Evolutionary conservation across 2,113 vertebrate genomes (phyloP).

Genomic region (Ranitomeya variabilis): DNA sequence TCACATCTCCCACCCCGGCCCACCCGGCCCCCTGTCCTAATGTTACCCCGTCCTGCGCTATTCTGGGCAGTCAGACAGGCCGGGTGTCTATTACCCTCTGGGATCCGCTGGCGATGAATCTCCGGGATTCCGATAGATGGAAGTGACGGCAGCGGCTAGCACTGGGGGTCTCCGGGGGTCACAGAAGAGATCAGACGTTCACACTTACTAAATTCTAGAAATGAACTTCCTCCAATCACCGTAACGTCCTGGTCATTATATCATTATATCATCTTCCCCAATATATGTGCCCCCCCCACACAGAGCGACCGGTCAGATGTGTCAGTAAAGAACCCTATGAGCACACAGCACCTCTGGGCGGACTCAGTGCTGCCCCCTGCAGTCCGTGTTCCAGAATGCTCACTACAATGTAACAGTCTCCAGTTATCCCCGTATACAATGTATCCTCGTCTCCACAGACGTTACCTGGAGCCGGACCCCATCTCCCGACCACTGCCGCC

Average conservation of each 20-base stretch:
- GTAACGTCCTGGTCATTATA: no score
- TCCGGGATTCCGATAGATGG: not conserved
- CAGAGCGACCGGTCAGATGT: not conserved
- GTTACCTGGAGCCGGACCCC: not conserved
- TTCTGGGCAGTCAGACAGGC: constrained; percentile 6
- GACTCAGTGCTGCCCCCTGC: not conserved
- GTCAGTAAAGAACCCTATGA: not conserved
- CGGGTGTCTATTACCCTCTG: not conserved
- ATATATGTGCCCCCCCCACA: not conserved
- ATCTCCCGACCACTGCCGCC: not conserved
- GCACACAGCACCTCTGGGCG: no score
- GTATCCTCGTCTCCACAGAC: no score
- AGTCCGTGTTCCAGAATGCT: not conserved
- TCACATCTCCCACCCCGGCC: not conserved
- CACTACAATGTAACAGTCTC: not conserved
- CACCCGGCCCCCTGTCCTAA: constrained; percentile 11
- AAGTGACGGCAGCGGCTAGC: not conserved
- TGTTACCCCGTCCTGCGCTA: not conserved
- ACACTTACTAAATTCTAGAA: no score
- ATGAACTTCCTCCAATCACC: no score
- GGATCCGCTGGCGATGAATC: not conserved
- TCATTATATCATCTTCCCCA: no score
- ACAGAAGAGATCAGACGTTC: no score
- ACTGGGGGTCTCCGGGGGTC: not conserved
- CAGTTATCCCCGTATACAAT: not conserved